Base-by-base conservation (phyloP, 2,888 invertebrate genomes). In the Agrenia bidenticulata region DNA sequence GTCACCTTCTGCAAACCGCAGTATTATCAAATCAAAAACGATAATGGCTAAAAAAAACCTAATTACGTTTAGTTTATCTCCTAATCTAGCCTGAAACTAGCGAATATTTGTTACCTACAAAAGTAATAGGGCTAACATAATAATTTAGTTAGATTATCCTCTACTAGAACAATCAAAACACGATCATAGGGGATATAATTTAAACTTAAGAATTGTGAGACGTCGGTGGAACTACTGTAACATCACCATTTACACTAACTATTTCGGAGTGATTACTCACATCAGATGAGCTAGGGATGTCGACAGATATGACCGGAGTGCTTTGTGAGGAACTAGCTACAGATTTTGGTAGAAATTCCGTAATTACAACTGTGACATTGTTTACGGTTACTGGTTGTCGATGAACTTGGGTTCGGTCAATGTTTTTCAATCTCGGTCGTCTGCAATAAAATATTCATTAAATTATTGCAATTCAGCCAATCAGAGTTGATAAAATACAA, bases 371-470 rank as follows among this genome's bases (percentile, higher is more conserved):
- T 56, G 97, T 97, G 67, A 97, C 94, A 78, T 94, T 94, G 81
- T 95, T 96, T 39, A 96, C 96, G 56, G 97, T 97, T 77, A 96
- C 94, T 82, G 94, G 93, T 81, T 94, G 88, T 64, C 93, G 92
- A 80, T 92, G 91, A 26, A 92, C 95, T 37, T 92, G 90, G 78
- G 91, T 94, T 61, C 95, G 84, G 80, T 96, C 96, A 66, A 95
- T 89, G 81, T 95, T 94, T 83, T 91, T 93, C 79, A 94, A 87
- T 71, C 94, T 84, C 1, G 93, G 92, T 61, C 81, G 82, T 77
- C 50, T 78, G 77, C 42, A 67, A 61, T 50, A 67, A 60, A 23
- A 27, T 41, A 45, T 42, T 32, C 23, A 2, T 45, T 23, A 27
- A 5, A 59, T 49, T 49, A 45, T 9, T 23, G 24, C n/a, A 24